Base-by-base conservation (phyloP, 2,113 vertebrate genomes). In the Hucho hucho region DNA sequence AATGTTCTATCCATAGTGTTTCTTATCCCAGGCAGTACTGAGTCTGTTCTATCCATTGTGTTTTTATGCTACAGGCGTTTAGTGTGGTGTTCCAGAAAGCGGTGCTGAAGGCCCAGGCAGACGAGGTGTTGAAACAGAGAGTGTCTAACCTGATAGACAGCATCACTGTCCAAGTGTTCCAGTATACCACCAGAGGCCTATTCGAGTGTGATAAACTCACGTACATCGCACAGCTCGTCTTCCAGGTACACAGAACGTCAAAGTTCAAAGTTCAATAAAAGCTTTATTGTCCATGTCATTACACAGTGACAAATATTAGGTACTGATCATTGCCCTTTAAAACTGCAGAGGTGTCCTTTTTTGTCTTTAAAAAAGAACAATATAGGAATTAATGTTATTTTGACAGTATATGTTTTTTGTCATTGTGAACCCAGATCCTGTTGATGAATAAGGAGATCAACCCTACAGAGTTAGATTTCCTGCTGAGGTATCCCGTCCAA, bases 171-270 rank as follows among this genome's bases (percentile, higher is more conserved):
- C 96, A 93, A 0, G 91, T 95, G 61, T 98, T 95, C 91, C 96
- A 97, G 89, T 97, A 98, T 75, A 97, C 97, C 3, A 92, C 92
- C 43, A 92, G 95, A 0, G 97, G 96, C 20, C 94, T 99, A 70
- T 99, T 99, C 13, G 96, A 99, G 85, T 92, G 94, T 29, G 96
- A 99, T 86, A 97, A 98, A 76, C 89, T 99, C 84, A 98, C 93
- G 66, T 99, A 95, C 89, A 94, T 89, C 0, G 91, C 95, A 47
- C 98, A 98, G 89, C 92, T 99, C 18, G 91, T 95, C 75, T 98
- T 99, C 89, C 98, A 98, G 95, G 97, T 98, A 92, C 69, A 76
- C 16, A 56, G 53, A 14, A 56, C 18, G 49, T 53, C 26, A 46
- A 22, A 56, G 25, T 46, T 20, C 37, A 43, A 43, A 12, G 37